A percentile compares a stretch with the other conserved stretches of the same genome.
phyloP scores from a whole-genome alignment of 2,888 invertebrate genomes.

The Cheilosia urbana region DNA sequence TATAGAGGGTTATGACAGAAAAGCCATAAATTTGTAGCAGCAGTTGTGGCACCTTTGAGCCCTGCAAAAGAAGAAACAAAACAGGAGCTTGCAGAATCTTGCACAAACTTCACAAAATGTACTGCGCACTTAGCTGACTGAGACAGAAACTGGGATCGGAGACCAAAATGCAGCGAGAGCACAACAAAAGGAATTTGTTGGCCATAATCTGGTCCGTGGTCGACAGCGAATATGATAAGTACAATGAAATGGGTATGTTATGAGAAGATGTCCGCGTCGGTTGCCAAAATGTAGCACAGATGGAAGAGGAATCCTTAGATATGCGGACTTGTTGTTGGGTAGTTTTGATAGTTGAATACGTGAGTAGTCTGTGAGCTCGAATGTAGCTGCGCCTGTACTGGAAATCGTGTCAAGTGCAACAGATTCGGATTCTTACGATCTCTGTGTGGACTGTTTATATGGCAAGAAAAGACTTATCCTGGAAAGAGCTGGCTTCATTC shows the following conservation, averaged over 20 bases:
- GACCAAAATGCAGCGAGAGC: constrained; percentile 20
- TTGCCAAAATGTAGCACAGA: constrained; percentile 42
- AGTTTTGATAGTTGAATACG: constrained; percentile 22
- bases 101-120: constrained; percentile 60
- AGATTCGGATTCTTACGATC: constrained; percentile 6
- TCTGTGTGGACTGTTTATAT: too few relatives aligned
- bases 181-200: constrained; percentile 10
- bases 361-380: constrained; percentile 2
- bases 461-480: too few relatives aligned
- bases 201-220: constrained; percentile 63
- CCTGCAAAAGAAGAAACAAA: constrained; percentile 21
- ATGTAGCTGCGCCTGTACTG: constrained; percentile 3
- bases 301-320: constrained; percentile 21
- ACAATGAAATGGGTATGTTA: constrained; percentile 61
- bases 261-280: constrained; percentile 35
- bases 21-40: constrained; percentile 71
- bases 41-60: constrained; percentile 71
- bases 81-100: constrained; percentile 50
- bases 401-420: constrained; percentile 22
- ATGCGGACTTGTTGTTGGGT: constrained; percentile 29
- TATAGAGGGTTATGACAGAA: constrained; percentile 68
- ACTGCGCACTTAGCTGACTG: constrained; percentile 64
- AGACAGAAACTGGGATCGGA: constrained; percentile 47
- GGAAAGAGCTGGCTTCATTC: too few relatives aligned
- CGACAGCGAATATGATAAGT: constrained; percentile 63